phyloP scores from a whole-genome alignment of 2,888 invertebrate species.

The Vesta saturnalis region DNA sequence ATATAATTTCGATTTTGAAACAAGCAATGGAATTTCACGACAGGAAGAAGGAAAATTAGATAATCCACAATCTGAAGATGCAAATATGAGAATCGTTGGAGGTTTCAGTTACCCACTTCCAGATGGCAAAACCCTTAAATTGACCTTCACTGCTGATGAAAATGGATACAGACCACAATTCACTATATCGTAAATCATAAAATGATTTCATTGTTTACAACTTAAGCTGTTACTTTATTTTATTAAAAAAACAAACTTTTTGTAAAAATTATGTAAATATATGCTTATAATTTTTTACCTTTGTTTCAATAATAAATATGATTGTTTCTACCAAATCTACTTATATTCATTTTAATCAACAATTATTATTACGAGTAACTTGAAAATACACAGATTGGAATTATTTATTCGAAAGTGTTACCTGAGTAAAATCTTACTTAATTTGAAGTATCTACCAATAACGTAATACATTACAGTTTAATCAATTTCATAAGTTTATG shows the following conservation, averaged over 20 bases:
- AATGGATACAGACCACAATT: constrained; percentile 65
- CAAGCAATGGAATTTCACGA: constrained; percentile 59
- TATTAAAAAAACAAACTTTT: constrained; percentile 1
- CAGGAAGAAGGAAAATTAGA: constrained; percentile 59
- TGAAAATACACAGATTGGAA: no score
- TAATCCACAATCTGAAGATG: constrained; percentile 56
- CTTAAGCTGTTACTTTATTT: constrained; percentile 7
- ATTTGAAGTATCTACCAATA: no score
- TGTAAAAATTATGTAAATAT: constrained; percentile 13
- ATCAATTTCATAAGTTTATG: no score
- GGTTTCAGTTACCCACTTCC: constrained; percentile 63
- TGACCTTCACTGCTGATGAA: constrained; percentile 66
- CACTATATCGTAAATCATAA: constrained; percentile 7
- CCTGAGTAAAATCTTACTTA: no score
- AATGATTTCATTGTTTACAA: not conserved
- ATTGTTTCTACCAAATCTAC: not conserved
- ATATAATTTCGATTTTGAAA: constrained; percentile 67
- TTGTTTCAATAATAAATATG: not conserved
- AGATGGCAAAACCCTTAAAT: constrained; percentile 58
- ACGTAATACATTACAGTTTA: no score
- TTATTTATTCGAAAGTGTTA: no score
- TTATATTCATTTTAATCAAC: not conserved
- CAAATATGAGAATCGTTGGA: constrained; percentile 61
- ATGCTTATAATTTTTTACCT: constrained; percentile 1
- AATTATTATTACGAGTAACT: no score